phyloP scores from a whole-genome alignment of 2,113 vertebrate genomes.

The Catharus fuscescens region DNA sequence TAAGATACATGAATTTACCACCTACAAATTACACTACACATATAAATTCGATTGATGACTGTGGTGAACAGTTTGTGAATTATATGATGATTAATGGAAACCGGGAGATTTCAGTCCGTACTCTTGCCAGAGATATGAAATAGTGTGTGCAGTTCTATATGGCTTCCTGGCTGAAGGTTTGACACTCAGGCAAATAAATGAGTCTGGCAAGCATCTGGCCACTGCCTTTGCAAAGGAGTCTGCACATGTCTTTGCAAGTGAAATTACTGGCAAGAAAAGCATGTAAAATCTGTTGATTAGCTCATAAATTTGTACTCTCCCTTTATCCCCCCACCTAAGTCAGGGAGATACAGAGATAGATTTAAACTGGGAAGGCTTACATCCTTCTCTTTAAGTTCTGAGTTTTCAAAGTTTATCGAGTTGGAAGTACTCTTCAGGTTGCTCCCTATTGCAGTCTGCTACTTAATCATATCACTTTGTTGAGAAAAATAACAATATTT shows the following conservation, averaged over 20 bases:
- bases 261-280: background rate
- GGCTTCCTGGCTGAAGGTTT: background rate
- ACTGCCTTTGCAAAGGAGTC: background rate
- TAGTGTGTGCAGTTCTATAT: background rate
- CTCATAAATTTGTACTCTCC: background rate
- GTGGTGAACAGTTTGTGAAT: background rate
- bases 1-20: background rate
- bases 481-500: background rate
- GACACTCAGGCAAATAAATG: constrained; percentile 1
- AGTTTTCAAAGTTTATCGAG: background rate
- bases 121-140: constrained; percentile 25
- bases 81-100: constrained; percentile 42
- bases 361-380: background rate
- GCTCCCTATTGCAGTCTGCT: background rate
- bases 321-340: rapidly evolving
- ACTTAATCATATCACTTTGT: background rate
- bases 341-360: background rate
- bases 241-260: background rate
- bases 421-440: background rate
- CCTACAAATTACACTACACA: background rate
- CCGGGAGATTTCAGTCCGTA: constrained; percentile 8
- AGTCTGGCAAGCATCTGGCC: constrained; percentile 6
- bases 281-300: background rate
- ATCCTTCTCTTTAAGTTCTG: background rate
- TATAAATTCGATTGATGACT: background rate